Evolutionary conservation across 2,797 vertebrate genomes (phyloP).

Genomic region (Hydrophis major): DNA sequence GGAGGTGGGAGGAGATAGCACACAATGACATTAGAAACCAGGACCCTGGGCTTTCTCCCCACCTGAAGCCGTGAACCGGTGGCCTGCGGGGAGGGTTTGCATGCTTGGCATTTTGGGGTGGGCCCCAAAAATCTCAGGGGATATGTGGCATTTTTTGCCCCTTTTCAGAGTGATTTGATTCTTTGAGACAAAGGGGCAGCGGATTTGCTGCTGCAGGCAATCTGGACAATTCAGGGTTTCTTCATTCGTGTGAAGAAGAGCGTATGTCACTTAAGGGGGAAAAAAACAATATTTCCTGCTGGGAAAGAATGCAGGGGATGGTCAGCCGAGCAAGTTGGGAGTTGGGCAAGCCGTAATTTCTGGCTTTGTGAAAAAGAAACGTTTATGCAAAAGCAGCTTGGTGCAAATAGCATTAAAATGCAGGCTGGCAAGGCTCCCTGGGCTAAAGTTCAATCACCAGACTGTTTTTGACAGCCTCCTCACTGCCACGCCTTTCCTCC

Average conservation of each 20-base stretch:
- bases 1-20: conserved; percentile 25
- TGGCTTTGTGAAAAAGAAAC: not conserved
- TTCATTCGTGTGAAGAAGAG: not conserved
- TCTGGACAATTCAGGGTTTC: not conserved
- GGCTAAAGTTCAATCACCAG: not conserved
- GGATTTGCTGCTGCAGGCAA: not conserved
- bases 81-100: not conserved
- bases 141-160: not conserved
- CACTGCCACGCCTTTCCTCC: not conserved
- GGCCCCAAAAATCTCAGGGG: not conserved
- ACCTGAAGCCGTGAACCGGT: not conserved
- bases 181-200: not conserved
- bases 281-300: not conserved
- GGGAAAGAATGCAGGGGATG: not conserved
- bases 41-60: not conserved
- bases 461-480: not conserved
- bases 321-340: not conserved
- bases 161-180: not conserved
- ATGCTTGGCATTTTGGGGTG: not conserved
- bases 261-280: not conserved
- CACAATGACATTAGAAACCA: not conserved
- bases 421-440: not conserved
- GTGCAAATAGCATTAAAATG: not conserved
- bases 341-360: not conserved
- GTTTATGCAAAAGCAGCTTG: not conserved